Conservation (phyloP, 2,113 vertebrate genomes). For the Pleuronectes platessa region DNA sequence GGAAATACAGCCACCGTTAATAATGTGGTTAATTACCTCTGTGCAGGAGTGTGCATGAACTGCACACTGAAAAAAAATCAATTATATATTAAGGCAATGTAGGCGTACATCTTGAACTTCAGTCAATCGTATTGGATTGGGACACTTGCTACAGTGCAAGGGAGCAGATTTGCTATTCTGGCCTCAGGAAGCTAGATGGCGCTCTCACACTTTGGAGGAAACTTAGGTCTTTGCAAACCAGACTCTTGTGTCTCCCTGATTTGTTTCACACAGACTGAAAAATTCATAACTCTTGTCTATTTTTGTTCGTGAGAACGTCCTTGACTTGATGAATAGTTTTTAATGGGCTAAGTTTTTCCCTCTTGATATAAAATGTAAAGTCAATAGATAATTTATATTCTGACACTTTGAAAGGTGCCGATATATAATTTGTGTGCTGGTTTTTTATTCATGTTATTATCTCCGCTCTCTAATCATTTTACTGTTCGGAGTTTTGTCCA, state of each 20-base stretch:
- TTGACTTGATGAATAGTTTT: not conserved
- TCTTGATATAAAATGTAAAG: not conserved
- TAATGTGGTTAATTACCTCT: slow-evolving; percentile 3
- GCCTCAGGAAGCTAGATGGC: slow-evolving; percentile 76
- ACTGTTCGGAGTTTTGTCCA: no score
- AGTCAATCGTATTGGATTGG: not conserved
- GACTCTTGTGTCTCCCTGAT: not conserved
- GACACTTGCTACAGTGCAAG: not conserved
- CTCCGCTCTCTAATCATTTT: no score
- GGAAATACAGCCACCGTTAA: not conserved
- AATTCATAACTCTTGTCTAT: not conserved
- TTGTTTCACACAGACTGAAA: slow-evolving; percentile 8
- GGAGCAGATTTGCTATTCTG: slow-evolving; percentile 15
- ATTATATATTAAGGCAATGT: not conserved
- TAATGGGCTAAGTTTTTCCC: not conserved
- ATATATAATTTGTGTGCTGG: not conserved
- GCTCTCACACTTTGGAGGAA: slow-evolving; percentile 52
- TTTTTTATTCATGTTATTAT: not conserved
- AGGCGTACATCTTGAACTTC: not conserved
- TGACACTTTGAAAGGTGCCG: not conserved
- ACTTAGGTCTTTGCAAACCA: not conserved
- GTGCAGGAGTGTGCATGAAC: not conserved
- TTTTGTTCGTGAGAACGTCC: not conserved
- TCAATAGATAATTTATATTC: not conserved
- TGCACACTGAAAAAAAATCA: not conserved